Evolutionary conservation across 2,113 vertebrate species (phyloP).

Genomic region (Hypanus sabinus): DNA sequence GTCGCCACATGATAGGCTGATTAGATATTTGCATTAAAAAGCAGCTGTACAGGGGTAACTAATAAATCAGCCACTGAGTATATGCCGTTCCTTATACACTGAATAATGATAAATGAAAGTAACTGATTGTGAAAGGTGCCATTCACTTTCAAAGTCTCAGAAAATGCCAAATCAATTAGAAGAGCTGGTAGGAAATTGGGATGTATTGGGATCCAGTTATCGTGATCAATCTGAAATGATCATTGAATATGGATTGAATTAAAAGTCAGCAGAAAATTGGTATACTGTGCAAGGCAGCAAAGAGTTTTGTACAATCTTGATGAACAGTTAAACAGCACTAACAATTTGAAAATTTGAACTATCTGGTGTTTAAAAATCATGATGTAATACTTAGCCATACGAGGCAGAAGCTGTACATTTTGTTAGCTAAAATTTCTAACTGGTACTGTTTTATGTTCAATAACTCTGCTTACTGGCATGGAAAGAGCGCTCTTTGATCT

Average conservation of each 20-base stretch:
- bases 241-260: neutral
- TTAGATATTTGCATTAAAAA: too few relatives aligned
- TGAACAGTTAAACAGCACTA: neutral
- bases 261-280: neutral
- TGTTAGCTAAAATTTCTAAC: neutral
- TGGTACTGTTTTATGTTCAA: neutral
- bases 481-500: neutral
- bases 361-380: neutral
- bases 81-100: neutral
- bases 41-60: too few relatives aligned
- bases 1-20: too few relatives aligned
- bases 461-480: too few relatives aligned
- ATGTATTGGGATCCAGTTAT: neutral
- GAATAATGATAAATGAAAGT: neutral
- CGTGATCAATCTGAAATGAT: neutral
- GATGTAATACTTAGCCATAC: neutral
- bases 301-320: neutral
- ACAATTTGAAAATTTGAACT: neutral
- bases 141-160: neutral
- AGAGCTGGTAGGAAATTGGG: neutral
- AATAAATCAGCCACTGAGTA: too few relatives aligned
- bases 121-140: neutral
- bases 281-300: neutral
- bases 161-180: slow-evolving; percentile 15
- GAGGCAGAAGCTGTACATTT: neutral